Conservation (phyloP, 2,888 invertebrate genomes). For the Pyrocoelia pectoralis region DNA sequence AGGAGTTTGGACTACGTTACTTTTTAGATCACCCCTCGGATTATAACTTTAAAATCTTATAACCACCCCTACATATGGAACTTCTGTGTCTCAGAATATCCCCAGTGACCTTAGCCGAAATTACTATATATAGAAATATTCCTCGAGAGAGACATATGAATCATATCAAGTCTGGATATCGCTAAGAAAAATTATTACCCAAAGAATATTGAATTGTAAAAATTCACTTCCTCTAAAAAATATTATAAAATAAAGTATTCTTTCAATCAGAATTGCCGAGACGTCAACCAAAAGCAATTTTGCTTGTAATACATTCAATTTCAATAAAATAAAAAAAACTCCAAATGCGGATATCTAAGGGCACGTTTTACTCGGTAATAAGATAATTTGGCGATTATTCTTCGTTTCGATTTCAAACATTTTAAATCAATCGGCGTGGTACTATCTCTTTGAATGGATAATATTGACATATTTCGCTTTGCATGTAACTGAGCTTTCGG, state of each 20-base stretch:
- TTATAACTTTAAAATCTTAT: constrained; percentile 36
- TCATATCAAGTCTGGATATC: constrained; percentile 36
- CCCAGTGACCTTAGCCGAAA: constrained; percentile 34
- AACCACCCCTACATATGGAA: constrained; percentile 34
- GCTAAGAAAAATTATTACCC: constrained; percentile 29
- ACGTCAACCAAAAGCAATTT: constrained; percentile 30
- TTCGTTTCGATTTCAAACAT: no score
- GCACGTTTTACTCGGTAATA: constrained; percentile 2
- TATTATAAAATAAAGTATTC: constrained; percentile 27
- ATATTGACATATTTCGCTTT: no score
- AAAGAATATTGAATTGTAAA: constrained; percentile 31
- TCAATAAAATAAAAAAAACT: constrained; percentile 25
- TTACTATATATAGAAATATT: constrained; percentile 29
- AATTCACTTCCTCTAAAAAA: constrained; percentile 27
- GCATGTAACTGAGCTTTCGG: no score
- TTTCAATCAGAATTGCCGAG: constrained; percentile 25
- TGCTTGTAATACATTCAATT: constrained; percentile 29
- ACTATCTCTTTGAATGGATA: no score
- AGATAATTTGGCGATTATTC: neutral
- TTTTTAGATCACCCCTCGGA: constrained; percentile 35
- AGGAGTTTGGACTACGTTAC: constrained; percentile 33
- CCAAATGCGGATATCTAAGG: constrained; percentile 7
- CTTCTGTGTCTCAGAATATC: constrained; percentile 29
- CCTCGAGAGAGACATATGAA: constrained; percentile 39
- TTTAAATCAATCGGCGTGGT: no score